Evolutionary conservation across 1,140 invertebrate genomes (phyloP), one percentile per base, ranked within the genome.

Genomic region (Venustaconcha ellipsiformis): DNA sequence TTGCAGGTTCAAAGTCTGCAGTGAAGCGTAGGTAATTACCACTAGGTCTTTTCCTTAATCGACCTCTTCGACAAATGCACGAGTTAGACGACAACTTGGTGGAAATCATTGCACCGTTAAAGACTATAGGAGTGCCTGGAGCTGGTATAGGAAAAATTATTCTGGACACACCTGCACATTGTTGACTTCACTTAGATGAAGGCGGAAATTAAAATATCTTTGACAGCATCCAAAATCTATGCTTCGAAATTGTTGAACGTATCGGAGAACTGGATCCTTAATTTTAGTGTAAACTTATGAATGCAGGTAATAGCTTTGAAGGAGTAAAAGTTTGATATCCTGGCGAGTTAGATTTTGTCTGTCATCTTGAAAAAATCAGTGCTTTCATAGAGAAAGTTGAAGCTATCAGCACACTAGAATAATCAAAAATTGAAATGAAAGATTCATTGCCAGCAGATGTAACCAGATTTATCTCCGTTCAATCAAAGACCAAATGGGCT

Each of bases 271-370:
- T 74, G 14, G 66, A 68, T 37, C 72, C 72, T 20, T 5, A 62
- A 15, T 74, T 74, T 56, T 5, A 37, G 15, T 67, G 72, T 23
- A 30, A 20, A 55, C 55, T 74, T 4, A 17, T 74, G 23, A 55
- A 64, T 48, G 72, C 72, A 1, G 72, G 72, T 5, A 74, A 65
- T 23, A 67, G 65, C 30, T 58, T 26, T 26, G 72, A 74, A 60
- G 62, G 55, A 4, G 72, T 74, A 14, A 74, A 74, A 60, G 56
- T 57, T 1, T 66, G 72, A 58, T 74, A 67, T 68, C 72, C 72
- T 15, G 65, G 68, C 55, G 72, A 74, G 17, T 68, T 74, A 17
- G 72, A 74, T 60, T 68, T 74, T 57, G 12, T 74, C 6, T 67
- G 56, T 48, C 23, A 74, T 60, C 11, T 74, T 14, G 64, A 65